Evolutionary conservation across 2,888 invertebrate genomes (phyloP).

Genomic region (Germaria angustata): DNA sequence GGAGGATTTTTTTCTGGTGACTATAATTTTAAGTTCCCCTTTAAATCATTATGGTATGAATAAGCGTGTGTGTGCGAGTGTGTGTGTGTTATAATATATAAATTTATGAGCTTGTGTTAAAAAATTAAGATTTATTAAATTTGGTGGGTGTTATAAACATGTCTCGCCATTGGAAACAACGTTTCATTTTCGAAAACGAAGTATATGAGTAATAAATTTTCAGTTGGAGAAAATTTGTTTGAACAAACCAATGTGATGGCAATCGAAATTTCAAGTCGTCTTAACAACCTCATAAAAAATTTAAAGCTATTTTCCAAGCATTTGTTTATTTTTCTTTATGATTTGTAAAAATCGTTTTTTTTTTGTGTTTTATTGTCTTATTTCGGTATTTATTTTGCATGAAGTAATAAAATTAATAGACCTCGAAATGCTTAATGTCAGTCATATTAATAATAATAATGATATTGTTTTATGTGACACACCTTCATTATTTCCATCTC

Average conservation of each 20-base stretch:
- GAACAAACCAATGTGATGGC: constrained; percentile 10
- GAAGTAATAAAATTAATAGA: constrained; percentile 59
- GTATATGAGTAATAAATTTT: constrained; percentile 19
- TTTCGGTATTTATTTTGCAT: not conserved
- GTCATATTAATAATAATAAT: constrained; percentile 57
- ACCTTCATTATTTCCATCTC: constrained; percentile 38
- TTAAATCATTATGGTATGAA: not conserved
- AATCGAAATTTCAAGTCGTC: not conserved
- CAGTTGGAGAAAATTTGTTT: not conserved
- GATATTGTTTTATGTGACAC: constrained; percentile 42
- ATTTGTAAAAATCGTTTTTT: not conserved
- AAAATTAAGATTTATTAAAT: constrained; percentile 54
- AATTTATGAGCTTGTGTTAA: constrained; percentile 14
- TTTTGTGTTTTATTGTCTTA: not conserved
- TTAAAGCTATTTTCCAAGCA: not conserved
- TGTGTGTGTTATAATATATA: not conserved
- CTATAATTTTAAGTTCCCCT: constrained; percentile 4
- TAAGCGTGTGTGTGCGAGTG: not conserved
- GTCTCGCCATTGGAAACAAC: not conserved
- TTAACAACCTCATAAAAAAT: not conserved
- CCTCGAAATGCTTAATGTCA: constrained; percentile 63
- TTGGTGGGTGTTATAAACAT: constrained; percentile 44
- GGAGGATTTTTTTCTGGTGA: not conserved
- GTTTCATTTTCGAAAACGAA: not conserved
- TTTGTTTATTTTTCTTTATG: not conserved